Evolutionary conservation across 2,113 vertebrate genomes (phyloP), one percentile per base, ranked within the genome.

Genomic region (Alethe diademata): DNA sequence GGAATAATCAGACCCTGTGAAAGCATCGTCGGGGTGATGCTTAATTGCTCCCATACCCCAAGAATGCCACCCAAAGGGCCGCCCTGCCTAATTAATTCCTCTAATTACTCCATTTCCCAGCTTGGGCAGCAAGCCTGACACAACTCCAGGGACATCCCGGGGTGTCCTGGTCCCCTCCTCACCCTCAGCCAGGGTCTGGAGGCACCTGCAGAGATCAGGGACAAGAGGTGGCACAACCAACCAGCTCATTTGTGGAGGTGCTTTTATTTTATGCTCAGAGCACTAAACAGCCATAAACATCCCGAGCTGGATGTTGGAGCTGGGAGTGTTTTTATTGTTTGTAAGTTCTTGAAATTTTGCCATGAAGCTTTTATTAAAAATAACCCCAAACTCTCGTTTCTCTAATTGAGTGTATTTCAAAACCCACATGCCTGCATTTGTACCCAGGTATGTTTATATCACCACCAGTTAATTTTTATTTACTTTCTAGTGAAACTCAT

Each of bases 391-490:
- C 33, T 19, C 86, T 64, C 6, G 0, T 82, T 79, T 28, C 65
- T 73, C 84, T 88, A 80, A 94, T 78, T 67, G 92, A 79, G 60
- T 7, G 36, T 16, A 35, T 90, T 91, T 87, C 66, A 62, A 69
- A 82, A 35, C 45, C 22, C 58, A 6, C 29, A 7, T 2, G 22
- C 75, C 58, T 0, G 16, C 51, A 22, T 74, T 86, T 89, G 90
- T 45, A 23, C 9, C 2, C 7, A 3, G 67, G 22, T 53, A 22
- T 24, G 78, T 93, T 95, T 96, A 67, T 89, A 92, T 53, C 73
- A 13, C 71, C 74, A 22, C 23, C 84, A 35, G 58, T 90, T 90
- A 86, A 78, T 85, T 95, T 94, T 95, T 93, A 93, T 95, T 96
- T 83, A 89, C 93, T 74, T 95, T 33, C 23, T 14, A 50, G 47